Evolutionary conservation across 1,140 invertebrate species (phyloP), one percentile per base, ranked within the genome.

Genomic region (Platyscapa corneri): DNA sequence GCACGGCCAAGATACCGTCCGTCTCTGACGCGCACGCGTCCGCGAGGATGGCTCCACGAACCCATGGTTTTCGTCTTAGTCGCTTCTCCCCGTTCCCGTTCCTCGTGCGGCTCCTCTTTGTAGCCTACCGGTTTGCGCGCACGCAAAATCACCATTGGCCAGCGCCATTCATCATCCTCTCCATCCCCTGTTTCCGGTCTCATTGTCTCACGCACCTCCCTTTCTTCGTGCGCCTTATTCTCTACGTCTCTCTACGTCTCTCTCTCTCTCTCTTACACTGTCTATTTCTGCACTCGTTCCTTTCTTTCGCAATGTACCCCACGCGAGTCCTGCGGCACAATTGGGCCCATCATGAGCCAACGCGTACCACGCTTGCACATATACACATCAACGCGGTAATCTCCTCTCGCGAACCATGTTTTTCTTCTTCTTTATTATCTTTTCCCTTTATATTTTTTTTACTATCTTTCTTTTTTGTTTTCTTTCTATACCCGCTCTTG

Each of bases 131-230:
- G 85, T 88, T 86, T 79, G 88, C 88, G 88, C 90, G 89, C 92
- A 92, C 92, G 91, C 92, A 91, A 93, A 93, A 91, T 88, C 88
- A 91, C 91, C 92, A 92, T 92, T 90, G 90, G 76, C 46, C 89
- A 90, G 87, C 89, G 88, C 90, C 91, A 93, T 93, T 93, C 92
- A 92, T 93, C 92, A 93, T 92, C 89, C 89, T 84, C 87, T 86
- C 88, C 87, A 88, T 87, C 67, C 83, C 70, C 84, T 85, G 78
- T 85, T 85, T 85, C 78, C 78, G 84, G 84, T 75, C 32, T 81
- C 70, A 85, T 89, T 88, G 88, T 89, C 86, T 87, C 85, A 76
- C 78, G 78, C 72, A 79, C 82, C 46, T 79, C 76, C 64, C n/a
- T 72, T 81, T 64, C 39, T 67, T 60, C 65, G 34, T 75, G 65